Percentiles rank a stretch among this genome's conserved stretches.
Conservation (phyloP, 2,113 vertebrate genomes). For the Coracopsis vasa region DNA sequence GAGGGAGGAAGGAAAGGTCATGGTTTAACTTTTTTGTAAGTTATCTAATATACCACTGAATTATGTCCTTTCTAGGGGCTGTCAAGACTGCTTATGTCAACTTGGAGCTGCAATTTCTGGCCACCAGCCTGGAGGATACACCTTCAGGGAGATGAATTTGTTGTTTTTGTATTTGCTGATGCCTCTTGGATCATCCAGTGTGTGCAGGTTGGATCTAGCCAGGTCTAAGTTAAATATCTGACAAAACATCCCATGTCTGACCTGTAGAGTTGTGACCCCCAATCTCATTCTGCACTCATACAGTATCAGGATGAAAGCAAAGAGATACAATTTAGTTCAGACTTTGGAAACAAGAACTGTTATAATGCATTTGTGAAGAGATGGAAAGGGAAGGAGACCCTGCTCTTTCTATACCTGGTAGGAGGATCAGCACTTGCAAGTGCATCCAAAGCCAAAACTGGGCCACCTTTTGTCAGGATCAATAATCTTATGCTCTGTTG, state of each 20-base stretch:
- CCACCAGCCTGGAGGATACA: background rate
- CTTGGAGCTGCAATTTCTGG: background rate
- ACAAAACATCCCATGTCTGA: background rate
- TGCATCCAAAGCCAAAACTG: background rate
- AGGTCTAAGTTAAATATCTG: background rate
- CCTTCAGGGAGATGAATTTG: background rate
- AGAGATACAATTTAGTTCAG: background rate
- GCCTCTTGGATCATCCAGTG: background rate
- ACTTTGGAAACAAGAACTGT: background rate
- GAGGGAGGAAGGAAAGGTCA: conserved; percentile 8
- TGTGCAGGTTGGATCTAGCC: background rate
- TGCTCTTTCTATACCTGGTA: background rate
- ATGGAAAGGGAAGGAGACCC: background rate
- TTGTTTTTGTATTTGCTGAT: background rate
- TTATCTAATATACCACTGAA: conserved; percentile 19
- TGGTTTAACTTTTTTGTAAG: background rate
- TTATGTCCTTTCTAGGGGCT: background rate
- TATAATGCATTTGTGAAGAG: background rate
- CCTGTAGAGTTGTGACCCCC: background rate
- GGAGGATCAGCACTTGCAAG: background rate
- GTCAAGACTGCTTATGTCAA: background rate
- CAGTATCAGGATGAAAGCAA: background rate
- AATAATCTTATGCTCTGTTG: background rate
- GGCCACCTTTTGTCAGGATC: background rate
- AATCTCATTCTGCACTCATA: background rate